These are phyloP conservation scores for Balaenoptera acutorostrata DNA, from an alignment of 2,113 vertebrate genomes.

Conservation along the genomic window DNA sequence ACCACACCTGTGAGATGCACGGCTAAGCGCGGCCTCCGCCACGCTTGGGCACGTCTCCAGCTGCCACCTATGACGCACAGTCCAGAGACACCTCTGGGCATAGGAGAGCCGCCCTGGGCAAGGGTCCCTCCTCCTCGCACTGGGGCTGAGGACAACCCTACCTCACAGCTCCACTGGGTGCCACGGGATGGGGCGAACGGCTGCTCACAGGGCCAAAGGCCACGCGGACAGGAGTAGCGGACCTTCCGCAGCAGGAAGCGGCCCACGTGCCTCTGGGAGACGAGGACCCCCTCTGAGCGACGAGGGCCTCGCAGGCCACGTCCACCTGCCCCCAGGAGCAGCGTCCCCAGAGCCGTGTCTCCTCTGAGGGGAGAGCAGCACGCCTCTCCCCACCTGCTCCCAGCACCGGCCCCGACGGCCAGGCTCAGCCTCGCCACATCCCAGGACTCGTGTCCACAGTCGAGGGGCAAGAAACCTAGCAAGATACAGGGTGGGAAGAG, in stretches of 20 bases:
- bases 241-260: no score
- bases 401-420: background rate
- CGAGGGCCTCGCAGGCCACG: background rate
- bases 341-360: background rate
- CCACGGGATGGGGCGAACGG: background rate
- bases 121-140: background rate
- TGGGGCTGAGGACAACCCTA: background rate
- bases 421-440: background rate
- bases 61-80: background rate
- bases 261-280: background rate
- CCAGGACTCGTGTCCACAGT: background rate
- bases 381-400: background rate
- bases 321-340: background rate
- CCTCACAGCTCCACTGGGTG: background rate
- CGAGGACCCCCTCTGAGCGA: background rate
- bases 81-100: background rate
- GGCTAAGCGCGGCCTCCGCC: background rate
- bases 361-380: background rate
- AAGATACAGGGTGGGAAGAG: background rate
- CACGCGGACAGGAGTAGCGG: background rate
- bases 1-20: background rate
- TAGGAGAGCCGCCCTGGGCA: background rate
- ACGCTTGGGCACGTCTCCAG: no score
- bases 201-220: no score
- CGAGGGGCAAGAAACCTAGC: background rate